A percentile compares a stretch with the other conserved stretches of the same genome.
Evolutionary conservation across 2,888 invertebrate species (phyloP).

Genomic region (Campaea margaritaria): DNA sequence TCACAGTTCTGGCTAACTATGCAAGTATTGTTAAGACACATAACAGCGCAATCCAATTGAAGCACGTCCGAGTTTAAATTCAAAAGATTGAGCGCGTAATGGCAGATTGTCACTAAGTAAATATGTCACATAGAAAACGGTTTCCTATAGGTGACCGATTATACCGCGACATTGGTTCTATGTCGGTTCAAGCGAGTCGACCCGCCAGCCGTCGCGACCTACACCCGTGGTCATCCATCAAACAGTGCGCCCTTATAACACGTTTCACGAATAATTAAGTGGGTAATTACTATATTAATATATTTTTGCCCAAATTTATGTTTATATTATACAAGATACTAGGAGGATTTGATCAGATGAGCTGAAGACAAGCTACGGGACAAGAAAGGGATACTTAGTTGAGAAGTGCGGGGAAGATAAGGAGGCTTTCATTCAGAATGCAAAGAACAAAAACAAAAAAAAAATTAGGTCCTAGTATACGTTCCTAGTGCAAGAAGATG

Average conservation of each 20-base stretch:
- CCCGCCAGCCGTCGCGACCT: conserved; percentile 32
- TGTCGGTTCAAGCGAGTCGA: conserved; percentile 29
- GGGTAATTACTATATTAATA: conserved; percentile 22
- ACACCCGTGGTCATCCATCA: conserved; percentile 46
- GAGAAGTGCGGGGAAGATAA: too few relatives aligned
- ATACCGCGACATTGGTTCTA: conserved; percentile 29
- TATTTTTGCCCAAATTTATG: conserved; percentile 8
- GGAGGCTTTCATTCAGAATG: too few relatives aligned
- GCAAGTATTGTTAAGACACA: conserved; percentile 2
- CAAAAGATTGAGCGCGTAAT: too few relatives aligned
- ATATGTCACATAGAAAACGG: not conserved
- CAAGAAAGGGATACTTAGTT: too few relatives aligned
- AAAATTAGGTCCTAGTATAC: too few relatives aligned
- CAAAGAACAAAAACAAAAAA: too few relatives aligned
- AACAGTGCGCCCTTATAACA: conserved; percentile 27
- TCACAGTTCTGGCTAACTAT: not conserved
- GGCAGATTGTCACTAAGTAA: too few relatives aligned
- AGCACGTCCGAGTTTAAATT: too few relatives aligned
- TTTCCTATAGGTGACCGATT: conserved; percentile 38
- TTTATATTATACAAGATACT: too few relatives aligned
- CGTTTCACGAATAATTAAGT: conserved; percentile 16
- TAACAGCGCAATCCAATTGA: too few relatives aligned
- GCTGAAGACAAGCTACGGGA: too few relatives aligned
- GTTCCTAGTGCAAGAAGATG: conserved; percentile 8
- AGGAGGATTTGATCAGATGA: too few relatives aligned